A percentile compares a stretch with the other conserved stretches of the same genome.
These are phyloP conservation scores for Lanistes nyassanus DNA, from an alignment of 1,140 invertebrate species.

Conservation along the genomic window DNA sequence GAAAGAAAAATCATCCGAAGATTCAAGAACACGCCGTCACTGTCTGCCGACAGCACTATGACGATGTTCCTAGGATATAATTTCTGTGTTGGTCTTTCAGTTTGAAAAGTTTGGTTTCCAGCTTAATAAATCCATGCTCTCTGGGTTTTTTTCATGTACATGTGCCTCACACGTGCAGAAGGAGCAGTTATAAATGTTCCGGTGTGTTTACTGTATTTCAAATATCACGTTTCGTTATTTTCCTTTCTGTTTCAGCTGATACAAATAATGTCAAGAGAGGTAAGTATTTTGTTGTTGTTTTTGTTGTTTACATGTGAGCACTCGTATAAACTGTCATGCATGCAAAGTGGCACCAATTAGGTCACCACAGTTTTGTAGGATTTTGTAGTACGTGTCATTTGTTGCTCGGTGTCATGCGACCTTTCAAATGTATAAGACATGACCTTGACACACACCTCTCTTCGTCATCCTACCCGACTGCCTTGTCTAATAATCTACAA, in stretches of 20 bases:
- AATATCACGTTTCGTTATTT: not conserved
- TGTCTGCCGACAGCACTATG: no score
- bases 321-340: not conserved
- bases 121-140: not conserved
- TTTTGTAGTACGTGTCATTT: not conserved
- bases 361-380: not conserved
- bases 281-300: not conserved
- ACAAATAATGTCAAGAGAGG: constrained; percentile 24
- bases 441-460: no score
- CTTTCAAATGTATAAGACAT: not conserved
- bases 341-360: not conserved
- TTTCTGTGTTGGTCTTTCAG: no score
- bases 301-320: not conserved
- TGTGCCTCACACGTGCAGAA: not conserved
- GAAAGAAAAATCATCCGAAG: no score
- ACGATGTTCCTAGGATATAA: no score
- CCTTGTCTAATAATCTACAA: no score
- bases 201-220: not conserved
- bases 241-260: constrained; percentile 6
- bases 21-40: no score
- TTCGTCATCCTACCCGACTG: no score
- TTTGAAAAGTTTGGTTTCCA: no score
- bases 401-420: no score
- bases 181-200: not conserved
- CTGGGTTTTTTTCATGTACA: not conserved